Conservation (phyloP, 1,140 invertebrate species). For the Bombus terrestris region DNA sequence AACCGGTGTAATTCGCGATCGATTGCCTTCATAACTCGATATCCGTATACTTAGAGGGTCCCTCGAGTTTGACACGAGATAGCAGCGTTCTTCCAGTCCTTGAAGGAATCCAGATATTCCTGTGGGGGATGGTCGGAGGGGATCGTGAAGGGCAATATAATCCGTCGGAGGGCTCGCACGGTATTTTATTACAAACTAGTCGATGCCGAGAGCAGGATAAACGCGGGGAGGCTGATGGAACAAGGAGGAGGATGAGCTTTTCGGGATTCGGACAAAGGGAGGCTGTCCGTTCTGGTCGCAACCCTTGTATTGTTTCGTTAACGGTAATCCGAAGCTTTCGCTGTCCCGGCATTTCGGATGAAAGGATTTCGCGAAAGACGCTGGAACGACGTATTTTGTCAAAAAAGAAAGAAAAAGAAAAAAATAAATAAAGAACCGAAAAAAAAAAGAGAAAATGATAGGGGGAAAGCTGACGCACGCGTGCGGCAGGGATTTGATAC, state of each 20-base stretch:
- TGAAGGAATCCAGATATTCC: slow-evolving; percentile 56
- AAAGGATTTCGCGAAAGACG: slow-evolving; percentile 46
- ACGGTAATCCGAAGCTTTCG: slow-evolving; percentile 61
- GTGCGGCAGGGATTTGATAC: not conserved
- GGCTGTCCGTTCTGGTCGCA: slow-evolving; percentile 39
- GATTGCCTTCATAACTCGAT: slow-evolving; percentile 2
- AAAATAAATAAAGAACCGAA: not conserved
- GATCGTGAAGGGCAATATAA: slow-evolving; percentile 64
- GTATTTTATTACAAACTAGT: slow-evolving; percentile 62
- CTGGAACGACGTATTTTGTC: slow-evolving; percentile 37
- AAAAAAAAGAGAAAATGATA: not conserved
- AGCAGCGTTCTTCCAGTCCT: slow-evolving; percentile 52
- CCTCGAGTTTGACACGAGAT: slow-evolving; percentile 11
- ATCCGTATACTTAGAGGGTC: not conserved
- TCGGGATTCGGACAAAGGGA: slow-evolving; percentile 46
- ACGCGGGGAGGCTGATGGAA: not conserved
- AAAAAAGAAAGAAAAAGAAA: not conserved
- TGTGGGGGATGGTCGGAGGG: slow-evolving; percentile 13
- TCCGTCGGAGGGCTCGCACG: slow-evolving; percentile 50
- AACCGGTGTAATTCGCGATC: not conserved
- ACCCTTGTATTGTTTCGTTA: slow-evolving; percentile 60
- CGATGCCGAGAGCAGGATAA: slow-evolving; percentile 23
- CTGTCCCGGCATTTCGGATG: slow-evolving; percentile 44
- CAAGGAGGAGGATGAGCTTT: slow-evolving; percentile 35
- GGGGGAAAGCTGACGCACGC: not conserved